phyloP scores from a whole-genome alignment of 2,888 invertebrate genomes.

The Tachina fera region DNA sequence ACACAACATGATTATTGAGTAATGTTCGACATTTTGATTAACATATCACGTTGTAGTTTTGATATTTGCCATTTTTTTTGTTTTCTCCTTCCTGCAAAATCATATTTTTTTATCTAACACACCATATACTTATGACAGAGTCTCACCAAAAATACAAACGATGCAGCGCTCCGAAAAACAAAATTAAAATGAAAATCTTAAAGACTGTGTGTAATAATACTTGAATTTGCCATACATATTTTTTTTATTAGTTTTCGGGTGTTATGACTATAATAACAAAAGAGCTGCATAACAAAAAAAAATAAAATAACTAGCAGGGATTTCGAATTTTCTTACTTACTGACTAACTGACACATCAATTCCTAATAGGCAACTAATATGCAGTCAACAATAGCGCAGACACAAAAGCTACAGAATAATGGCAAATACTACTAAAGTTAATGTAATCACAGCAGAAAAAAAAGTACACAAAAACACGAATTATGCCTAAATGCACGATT shows the following conservation, averaged over 20 bases:
- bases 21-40: slow-evolving; percentile 80
- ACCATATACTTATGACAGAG: slow-evolving; percentile 50
- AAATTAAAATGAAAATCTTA: slow-evolving; percentile 18
- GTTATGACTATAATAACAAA: slow-evolving; percentile 70
- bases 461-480: slow-evolving; percentile 66
- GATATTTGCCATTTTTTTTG: slow-evolving; percentile 45
- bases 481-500: slow-evolving; percentile 72
- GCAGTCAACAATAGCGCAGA: slow-evolving; percentile 64
- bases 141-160: slow-evolving; percentile 26
- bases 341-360: slow-evolving; percentile 73
- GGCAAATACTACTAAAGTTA: slow-evolving; percentile 45
- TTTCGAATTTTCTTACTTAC: slow-evolving; percentile 57
- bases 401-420: slow-evolving; percentile 74
- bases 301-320: slow-evolving; percentile 9
- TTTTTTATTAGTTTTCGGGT: slow-evolving; percentile 70
- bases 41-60: slow-evolving; percentile 80
- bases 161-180: neutral
- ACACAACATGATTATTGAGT: slow-evolving; percentile 71
- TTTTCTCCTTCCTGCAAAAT: slow-evolving; percentile 10
- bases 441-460: slow-evolving; percentile 19
- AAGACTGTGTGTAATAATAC: slow-evolving; percentile 34
- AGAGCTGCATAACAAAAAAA: slow-evolving; percentile 8
- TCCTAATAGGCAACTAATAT: slow-evolving; percentile 74
- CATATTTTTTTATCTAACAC: slow-evolving; percentile 3
- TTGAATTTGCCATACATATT: slow-evolving; percentile 33